Percentiles rank a stretch among this genome's conserved stretches.
Conservation (phyloP, 2,888 invertebrate genomes). For the Drosophila kuntzei region DNA sequence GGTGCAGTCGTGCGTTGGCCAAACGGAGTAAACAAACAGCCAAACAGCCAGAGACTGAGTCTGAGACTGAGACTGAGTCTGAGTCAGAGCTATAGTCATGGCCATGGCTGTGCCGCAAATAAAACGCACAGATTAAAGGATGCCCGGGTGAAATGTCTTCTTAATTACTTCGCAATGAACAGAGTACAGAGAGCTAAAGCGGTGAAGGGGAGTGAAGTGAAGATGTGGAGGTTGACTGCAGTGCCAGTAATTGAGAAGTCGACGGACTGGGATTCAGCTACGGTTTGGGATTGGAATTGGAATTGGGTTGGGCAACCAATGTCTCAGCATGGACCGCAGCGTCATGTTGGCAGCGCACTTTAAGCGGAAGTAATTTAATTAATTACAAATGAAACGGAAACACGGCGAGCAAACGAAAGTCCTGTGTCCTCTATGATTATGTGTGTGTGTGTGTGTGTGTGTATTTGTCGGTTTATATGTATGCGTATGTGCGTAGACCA, state of each 20-base stretch:
- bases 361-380: slow-evolving; percentile 83
- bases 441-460: neutral
- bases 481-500: slow-evolving; percentile 28
- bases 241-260: slow-evolving; percentile 74
- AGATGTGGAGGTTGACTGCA: slow-evolving; percentile 34
- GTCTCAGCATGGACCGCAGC: slow-evolving; percentile 52
- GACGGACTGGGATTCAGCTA: slow-evolving; percentile 47
- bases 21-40: slow-evolving; percentile 57
- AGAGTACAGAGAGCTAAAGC: slow-evolving; percentile 13
- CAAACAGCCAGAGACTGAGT: slow-evolving; percentile 18
- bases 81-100: slow-evolving; percentile 10
- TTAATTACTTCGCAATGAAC: slow-evolving; percentile 81
- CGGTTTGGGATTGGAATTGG: slow-evolving; percentile 27
- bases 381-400: slow-evolving; percentile 83
- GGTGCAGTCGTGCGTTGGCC: slow-evolving; percentile 55
- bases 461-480: neutral
- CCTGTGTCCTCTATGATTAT: slow-evolving; percentile 4
- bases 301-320: slow-evolving; percentile 25
- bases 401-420: slow-evolving; percentile 53
- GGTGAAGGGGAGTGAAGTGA: neutral
- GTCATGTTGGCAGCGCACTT: slow-evolving; percentile 60
- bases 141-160: slow-evolving; percentile 82
- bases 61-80: neutral
- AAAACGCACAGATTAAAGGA: slow-evolving; percentile 83
- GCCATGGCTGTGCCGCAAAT: slow-evolving; percentile 56